A percentile compares a stretch with the other conserved stretches of the same genome.
phyloP scores from a whole-genome alignment of 2,888 invertebrate genomes.

The Tetranychus truncatus region DNA sequence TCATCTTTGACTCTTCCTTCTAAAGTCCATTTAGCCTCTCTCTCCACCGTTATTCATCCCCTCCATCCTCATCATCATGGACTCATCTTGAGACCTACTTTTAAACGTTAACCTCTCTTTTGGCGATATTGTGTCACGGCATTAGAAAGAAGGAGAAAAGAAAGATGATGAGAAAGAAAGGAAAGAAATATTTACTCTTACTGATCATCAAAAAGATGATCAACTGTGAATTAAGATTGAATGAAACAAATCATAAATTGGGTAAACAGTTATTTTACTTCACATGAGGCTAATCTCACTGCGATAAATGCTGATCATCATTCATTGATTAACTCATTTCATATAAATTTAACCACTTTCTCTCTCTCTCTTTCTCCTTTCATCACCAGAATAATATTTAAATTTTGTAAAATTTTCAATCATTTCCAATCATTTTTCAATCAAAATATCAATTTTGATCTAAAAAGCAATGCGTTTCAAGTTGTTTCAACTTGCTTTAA shows the following conservation, averaged over 20 bases:
- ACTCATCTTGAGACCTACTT: conserved; percentile 8
- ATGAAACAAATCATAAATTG: background rate
- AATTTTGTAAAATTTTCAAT: too few relatives aligned
- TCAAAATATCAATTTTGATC: too few relatives aligned
- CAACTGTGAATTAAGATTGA: background rate
- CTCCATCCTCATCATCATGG: background rate
- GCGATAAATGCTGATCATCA: too few relatives aligned
- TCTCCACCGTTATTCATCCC: background rate
- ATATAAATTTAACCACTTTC: too few relatives aligned
- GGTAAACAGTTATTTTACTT: background rate
- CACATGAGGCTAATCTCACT: background rate
- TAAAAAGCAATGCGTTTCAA: too few relatives aligned
- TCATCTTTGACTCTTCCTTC: background rate
- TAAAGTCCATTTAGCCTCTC: conserved; percentile 3
- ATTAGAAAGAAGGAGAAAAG: conserved; percentile 4
- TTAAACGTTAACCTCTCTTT: background rate
- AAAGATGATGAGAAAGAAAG: conserved; percentile 2
- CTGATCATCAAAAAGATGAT: background rate
- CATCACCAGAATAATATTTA: too few relatives aligned
- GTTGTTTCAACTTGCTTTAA: too few relatives aligned
- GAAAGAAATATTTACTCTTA: background rate
- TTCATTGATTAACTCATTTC: too few relatives aligned
- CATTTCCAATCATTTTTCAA: too few relatives aligned
- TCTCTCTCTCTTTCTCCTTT: too few relatives aligned
- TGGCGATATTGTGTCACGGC: conserved; percentile 11